phyloP scores from a whole-genome alignment of 2,797 vertebrate species.

The Alauda arvensis region DNA sequence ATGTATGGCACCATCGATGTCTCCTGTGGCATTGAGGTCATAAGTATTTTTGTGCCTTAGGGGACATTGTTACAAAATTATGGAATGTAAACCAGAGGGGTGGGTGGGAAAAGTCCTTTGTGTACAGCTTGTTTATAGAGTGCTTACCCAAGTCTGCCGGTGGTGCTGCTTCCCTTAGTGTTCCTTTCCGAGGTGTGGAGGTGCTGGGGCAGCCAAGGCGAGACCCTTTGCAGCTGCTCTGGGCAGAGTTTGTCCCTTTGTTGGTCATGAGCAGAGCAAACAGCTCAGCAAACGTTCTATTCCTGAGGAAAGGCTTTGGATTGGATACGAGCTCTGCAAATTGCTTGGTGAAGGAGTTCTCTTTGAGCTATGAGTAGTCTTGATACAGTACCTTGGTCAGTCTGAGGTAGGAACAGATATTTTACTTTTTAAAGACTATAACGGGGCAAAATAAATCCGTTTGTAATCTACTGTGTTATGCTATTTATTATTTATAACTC shows the following conservation, averaged over 20 bases:
- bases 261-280: background rate
- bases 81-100: slow-evolving; percentile 57
- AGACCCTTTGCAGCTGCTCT: background rate
- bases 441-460: slow-evolving; percentile 58
- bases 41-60: slow-evolving; percentile 70
- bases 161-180: slow-evolving; percentile 33
- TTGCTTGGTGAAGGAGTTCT: slow-evolving; percentile 19
- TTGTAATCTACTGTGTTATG: slow-evolving; percentile 68
- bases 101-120: slow-evolving; percentile 43
- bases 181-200: background rate
- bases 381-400: slow-evolving; percentile 28
- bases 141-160: slow-evolving; percentile 23
- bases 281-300: background rate
- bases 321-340: background rate
- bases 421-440: slow-evolving; percentile 54
- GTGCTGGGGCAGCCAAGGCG: background rate
- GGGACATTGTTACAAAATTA: slow-evolving; percentile 57
- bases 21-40: slow-evolving; percentile 64
- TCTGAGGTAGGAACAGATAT: slow-evolving; percentile 39
- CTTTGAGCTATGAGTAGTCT: slow-evolving; percentile 26
- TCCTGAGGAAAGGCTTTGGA: background rate
- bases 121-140: slow-evolving; percentile 53
- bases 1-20: slow-evolving; percentile 60
- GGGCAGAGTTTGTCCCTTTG: background rate
- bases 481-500: slow-evolving; percentile 75